These are phyloP conservation scores for Platerodrilus igneus DNA, from an alignment of 2,888 invertebrate species.

Conservation along the genomic window DNA sequence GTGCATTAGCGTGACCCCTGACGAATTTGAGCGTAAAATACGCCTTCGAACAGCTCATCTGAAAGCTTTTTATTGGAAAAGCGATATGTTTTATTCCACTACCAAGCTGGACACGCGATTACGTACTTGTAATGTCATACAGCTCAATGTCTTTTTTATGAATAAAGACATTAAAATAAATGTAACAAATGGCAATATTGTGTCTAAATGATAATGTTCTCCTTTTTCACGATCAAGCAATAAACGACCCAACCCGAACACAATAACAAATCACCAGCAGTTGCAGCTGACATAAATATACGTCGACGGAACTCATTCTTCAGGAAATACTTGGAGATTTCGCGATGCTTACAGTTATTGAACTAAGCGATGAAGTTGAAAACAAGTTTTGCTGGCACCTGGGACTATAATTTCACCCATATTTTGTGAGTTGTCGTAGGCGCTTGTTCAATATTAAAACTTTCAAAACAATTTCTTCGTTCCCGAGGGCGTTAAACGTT, in stretches of 20 bases:
- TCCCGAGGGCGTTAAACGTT: no score
- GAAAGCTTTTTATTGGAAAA: constrained; percentile 19
- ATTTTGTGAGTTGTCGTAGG: constrained; percentile 24
- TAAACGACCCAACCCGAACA: constrained; percentile 19
- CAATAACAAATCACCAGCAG: constrained; percentile 29
- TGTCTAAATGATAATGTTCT: no score
- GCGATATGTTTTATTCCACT: constrained; percentile 22
- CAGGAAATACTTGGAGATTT: constrained; percentile 26
- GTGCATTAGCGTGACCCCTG: constrained; percentile 26
- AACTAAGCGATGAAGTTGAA: constrained; percentile 29
- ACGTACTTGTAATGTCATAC: constrained; percentile 15
- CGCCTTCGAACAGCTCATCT: constrained; percentile 22
- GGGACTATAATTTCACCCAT: constrained; percentile 26
- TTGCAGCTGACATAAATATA: constrained; percentile 26
- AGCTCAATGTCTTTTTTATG: no score
- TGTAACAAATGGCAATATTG: no score
- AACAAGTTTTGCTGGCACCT: constrained; percentile 25
- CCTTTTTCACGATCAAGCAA: constrained; percentile 16
- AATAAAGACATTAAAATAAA: no score
- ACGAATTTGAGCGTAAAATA: constrained; percentile 20
- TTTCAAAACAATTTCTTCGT: no score
- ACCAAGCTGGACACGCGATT: constrained; percentile 15
- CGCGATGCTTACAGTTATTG: constrained; percentile 21
- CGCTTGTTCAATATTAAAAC: constrained; percentile 22
- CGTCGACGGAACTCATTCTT: constrained; percentile 18